Percentiles rank a stretch among this genome's conserved stretches.
Evolutionary conservation across 2,797 vertebrate species (phyloP).

Genomic region (Neosilurus hyrtlii): DNA sequence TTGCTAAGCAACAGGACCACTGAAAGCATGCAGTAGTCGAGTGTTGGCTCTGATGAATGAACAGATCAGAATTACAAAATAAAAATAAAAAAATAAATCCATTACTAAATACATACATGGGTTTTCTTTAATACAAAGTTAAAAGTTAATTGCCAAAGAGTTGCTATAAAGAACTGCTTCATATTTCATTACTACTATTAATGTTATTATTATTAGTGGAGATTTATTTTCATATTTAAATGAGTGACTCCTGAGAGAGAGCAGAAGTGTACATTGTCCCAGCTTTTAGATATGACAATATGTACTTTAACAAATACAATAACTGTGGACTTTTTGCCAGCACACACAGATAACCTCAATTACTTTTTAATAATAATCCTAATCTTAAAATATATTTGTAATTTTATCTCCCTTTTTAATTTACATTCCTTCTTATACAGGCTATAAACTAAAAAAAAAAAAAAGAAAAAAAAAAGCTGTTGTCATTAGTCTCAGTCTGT

Average conservation of each 20-base stretch:
- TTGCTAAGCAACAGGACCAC: conserved; percentile 60
- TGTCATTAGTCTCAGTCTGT: not conserved
- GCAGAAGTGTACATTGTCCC: not conserved
- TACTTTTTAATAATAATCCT: not conserved
- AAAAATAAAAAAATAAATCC: not conserved
- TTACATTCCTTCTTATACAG: not conserved
- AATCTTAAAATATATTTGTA: not conserved
- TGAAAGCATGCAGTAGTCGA: conserved; percentile 40
- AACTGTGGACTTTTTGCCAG: not conserved
- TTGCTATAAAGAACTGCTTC: not conserved
- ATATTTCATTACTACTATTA: too few species aligned
- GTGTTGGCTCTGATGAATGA: conserved; percentile 39
- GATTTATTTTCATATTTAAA: not conserved
- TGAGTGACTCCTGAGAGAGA: not conserved
- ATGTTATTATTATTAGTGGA: too few species aligned
- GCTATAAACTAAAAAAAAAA: too few species aligned
- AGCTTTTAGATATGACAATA: too few species aligned
- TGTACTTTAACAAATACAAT: not conserved
- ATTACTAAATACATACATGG: too few species aligned
- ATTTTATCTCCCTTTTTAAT: not conserved
- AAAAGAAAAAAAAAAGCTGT: not conserved
- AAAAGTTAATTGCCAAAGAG: too few species aligned
- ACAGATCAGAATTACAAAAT: conserved; percentile 19
- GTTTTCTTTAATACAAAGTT: not conserved
- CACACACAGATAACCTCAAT: not conserved